Evolutionary conservation across 2,113 vertebrate genomes (phyloP).

Genomic region (Gymnobelideus leadbeateri): DNA sequence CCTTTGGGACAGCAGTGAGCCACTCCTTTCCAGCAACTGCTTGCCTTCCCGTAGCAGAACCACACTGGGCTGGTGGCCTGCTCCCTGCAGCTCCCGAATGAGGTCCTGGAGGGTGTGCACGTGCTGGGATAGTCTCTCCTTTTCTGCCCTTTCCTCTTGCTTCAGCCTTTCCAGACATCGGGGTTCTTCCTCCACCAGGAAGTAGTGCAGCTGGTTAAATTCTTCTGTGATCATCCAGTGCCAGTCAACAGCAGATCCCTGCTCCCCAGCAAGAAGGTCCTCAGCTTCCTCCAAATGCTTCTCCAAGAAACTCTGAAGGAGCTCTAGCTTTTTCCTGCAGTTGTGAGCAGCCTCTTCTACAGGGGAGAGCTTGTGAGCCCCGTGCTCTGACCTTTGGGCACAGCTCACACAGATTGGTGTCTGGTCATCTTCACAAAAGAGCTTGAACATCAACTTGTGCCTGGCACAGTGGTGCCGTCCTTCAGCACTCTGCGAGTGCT

Average conservation of each 20-base stretch:
- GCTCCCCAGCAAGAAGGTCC: background rate
- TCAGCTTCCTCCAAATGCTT: background rate
- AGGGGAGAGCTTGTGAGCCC: background rate
- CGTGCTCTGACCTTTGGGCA: background rate
- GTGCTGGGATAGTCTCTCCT: no score
- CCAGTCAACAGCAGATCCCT: background rate
- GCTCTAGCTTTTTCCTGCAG: background rate
- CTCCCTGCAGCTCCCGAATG: background rate
- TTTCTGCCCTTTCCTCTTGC: accelerated
- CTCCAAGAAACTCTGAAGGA: accelerated
- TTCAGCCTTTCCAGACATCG: background rate
- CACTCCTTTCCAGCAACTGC: no score
- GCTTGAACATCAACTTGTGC: background rate
- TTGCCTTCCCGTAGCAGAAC: no score
- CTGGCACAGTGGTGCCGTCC: background rate
- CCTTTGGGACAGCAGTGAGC: no score
- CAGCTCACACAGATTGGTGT: background rate
- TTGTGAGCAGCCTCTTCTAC: background rate
- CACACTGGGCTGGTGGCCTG: background rate
- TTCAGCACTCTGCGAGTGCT: no score
- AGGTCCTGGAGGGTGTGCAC: no score
- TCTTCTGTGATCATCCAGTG: accelerated
- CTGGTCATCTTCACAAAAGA: background rate
- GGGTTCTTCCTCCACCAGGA: background rate
- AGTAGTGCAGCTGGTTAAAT: background rate